A percentile compares a stretch with the other conserved stretches of the same genome.
phyloP scores from a whole-genome alignment of 2,113 vertebrate species.

The Anolis sagrei region DNA sequence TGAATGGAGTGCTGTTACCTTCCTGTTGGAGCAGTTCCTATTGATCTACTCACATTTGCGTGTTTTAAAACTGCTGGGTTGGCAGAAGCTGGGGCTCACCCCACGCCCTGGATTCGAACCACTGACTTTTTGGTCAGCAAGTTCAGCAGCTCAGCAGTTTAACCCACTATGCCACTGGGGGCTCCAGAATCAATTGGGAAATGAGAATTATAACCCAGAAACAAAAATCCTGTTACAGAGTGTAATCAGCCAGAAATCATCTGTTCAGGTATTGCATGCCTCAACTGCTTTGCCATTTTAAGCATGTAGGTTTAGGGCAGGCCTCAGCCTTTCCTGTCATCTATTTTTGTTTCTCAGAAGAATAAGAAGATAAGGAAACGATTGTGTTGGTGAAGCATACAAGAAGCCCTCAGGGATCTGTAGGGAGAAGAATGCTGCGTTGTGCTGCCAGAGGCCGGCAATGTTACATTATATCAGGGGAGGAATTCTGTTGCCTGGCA shows the following conservation, averaged over 20 bases:
- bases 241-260: background rate
- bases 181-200: too few relatives aligned
- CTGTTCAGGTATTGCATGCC: background rate
- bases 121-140: too few relatives aligned
- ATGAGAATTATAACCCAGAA: too few relatives aligned
- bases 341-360: background rate
- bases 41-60: too few relatives aligned
- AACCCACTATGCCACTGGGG: too few relatives aligned
- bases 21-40: too few relatives aligned
- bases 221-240: too few relatives aligned
- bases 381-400: background rate
- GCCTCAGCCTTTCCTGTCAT: slow-evolving; percentile 22
- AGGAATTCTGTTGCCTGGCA: background rate
- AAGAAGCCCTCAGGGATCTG: background rate
- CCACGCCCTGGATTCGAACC: too few relatives aligned
- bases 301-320: slow-evolving; percentile 30
- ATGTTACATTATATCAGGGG: background rate
- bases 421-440: background rate
- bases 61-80: too few relatives aligned
- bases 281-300: background rate
- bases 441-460: background rate
- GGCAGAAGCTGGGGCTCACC: too few relatives aligned
- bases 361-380: background rate
- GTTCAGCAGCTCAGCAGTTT: too few relatives aligned
- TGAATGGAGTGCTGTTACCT: too few relatives aligned